These are phyloP conservation scores for Melipona quadrifasciata DNA, from an alignment of 1,140 invertebrate genomes.

Conservation along the genomic window DNA sequence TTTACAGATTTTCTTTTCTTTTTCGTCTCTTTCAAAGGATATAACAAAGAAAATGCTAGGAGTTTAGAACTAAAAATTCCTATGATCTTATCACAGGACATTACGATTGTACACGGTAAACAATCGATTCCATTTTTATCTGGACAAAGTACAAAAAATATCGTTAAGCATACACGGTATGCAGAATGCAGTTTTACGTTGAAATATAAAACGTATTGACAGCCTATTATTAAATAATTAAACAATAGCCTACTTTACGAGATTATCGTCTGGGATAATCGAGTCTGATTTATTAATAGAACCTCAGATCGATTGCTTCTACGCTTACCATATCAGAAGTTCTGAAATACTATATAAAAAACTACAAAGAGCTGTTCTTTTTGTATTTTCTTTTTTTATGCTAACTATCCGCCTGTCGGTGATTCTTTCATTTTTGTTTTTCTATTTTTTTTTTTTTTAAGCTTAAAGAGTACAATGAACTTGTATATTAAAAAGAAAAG, in stretches of 20 bases:
- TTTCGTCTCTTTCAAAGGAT: neutral
- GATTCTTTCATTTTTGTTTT: neutral
- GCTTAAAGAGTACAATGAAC: neutral
- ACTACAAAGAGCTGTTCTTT: neutral
- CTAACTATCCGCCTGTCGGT: neutral
- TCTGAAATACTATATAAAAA: slow-evolving; percentile 5
- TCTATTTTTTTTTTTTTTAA: neutral
- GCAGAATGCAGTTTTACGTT: slow-evolving; percentile 56
- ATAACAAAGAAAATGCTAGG: neutral
- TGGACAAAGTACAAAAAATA: slow-evolving; percentile 60
- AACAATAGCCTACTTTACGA: slow-evolving; percentile 52
- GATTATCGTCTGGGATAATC: slow-evolving; percentile 57
- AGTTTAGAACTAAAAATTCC: slow-evolving; percentile 1
- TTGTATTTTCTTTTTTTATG: neutral
- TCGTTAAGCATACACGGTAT: slow-evolving; percentile 71
- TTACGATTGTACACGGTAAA: neutral
- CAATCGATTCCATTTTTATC: neutral
- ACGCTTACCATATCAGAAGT: slow-evolving; percentile 28
- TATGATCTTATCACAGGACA: slow-evolving; percentile 1
- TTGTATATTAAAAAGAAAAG: neutral
- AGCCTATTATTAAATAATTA: slow-evolving; percentile 63
- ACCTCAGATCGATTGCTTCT: slow-evolving; percentile 54
- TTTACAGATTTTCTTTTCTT: neutral
- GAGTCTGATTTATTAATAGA: slow-evolving; percentile 59
- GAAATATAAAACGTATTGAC: slow-evolving; percentile 56